Conservation (phyloP, 2,113 vertebrate genomes). For the Lucifuga dentata region DNA sequence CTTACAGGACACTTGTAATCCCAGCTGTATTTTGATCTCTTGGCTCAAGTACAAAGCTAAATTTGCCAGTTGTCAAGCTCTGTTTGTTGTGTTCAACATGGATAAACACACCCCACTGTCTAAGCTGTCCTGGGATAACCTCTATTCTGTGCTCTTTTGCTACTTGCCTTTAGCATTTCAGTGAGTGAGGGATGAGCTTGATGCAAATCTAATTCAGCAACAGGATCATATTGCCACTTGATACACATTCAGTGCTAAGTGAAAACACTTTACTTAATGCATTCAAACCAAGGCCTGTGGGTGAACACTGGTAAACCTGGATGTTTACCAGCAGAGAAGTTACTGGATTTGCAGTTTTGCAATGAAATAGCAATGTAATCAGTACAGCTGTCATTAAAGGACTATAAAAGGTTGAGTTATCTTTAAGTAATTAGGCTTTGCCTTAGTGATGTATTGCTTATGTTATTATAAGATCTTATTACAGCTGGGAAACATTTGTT, state of each 20-base stretch:
- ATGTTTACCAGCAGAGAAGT: too few relatives aligned
- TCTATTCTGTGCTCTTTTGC: background rate
- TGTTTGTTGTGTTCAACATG: conserved; percentile 6
- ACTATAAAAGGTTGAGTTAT: background rate
- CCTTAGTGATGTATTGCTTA: too few relatives aligned
- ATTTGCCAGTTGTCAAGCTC: background rate
- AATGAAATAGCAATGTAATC: background rate
- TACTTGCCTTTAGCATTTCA: background rate
- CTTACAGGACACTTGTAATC: background rate
- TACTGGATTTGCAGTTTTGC: too few relatives aligned
- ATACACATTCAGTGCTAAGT: conserved; percentile 12
- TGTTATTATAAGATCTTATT: too few relatives aligned
- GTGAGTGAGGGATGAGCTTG: conserved; percentile 4
- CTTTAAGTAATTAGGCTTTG: background rate
- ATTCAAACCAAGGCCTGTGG: background rate
- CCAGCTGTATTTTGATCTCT: background rate
- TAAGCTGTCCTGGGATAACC: background rate
- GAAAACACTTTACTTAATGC: conserved; percentile 14
- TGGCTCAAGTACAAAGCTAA: background rate
- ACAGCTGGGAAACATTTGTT: too few relatives aligned
- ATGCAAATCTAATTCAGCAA: conserved; percentile 21
- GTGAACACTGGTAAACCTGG: too few relatives aligned
- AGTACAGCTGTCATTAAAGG: background rate
- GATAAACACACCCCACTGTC: background rate
- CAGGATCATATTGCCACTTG: background rate